These are phyloP conservation scores for Anoura caudifer DNA, from an alignment of 2,113 vertebrate genomes.

Conservation along the genomic window DNA sequence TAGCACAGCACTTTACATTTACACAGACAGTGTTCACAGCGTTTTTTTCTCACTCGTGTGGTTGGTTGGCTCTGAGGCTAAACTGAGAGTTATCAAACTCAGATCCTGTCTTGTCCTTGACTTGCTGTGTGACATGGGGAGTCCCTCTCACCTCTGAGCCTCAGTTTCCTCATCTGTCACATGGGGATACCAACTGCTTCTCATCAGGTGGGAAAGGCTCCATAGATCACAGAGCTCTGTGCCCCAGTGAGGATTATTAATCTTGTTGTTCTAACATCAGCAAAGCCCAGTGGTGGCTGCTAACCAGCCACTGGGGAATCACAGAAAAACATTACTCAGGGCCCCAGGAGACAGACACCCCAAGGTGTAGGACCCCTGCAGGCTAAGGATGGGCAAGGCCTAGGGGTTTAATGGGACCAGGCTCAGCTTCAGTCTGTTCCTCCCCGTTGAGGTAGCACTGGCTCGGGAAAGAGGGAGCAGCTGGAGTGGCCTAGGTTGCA, in stretches of 20 bases:
- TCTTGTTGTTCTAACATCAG: conserved; percentile 9
- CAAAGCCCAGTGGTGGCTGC: not conserved
- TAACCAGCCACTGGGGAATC: conserved; percentile 33
- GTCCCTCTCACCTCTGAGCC: not conserved
- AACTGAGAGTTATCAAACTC: not conserved
- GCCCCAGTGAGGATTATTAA: not conserved
- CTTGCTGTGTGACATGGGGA: not conserved
- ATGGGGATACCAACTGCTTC: not conserved
- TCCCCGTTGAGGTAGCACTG: not conserved
- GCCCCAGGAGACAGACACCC: not conserved
- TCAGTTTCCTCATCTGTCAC: not conserved
- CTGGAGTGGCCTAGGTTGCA: not conserved
- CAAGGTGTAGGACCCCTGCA: not conserved
- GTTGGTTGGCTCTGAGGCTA: not conserved
- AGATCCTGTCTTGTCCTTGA: not conserved
- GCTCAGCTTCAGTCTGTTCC: not conserved
- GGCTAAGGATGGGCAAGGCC: not conserved
- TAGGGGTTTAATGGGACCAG: not conserved
- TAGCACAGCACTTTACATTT: not conserved
- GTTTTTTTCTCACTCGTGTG: not conserved
- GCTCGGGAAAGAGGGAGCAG: not conserved
- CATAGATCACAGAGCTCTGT: not conserved
- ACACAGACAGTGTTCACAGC: not conserved
- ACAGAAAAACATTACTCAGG: not conserved
- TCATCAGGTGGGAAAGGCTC: not conserved